phyloP scores from a whole-genome alignment of 2,113 vertebrate species.

The Crotophaga sulcirostris region DNA sequence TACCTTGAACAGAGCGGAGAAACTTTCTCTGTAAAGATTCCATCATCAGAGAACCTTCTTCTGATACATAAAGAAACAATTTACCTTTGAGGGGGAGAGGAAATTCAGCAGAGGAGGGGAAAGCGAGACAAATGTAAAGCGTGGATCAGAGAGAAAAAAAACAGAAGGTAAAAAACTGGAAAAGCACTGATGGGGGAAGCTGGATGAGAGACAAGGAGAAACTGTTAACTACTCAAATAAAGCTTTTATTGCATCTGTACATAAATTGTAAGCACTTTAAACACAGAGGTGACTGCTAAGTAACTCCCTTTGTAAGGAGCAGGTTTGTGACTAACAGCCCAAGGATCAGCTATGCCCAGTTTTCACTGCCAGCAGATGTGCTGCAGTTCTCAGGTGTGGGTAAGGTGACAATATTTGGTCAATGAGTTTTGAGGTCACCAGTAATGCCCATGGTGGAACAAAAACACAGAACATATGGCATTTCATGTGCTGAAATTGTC shows the following conservation, averaged over 20 bases:
- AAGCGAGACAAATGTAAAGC: neutral
- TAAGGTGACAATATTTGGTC: neutral
- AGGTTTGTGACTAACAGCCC: neutral
- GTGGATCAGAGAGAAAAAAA: neutral
- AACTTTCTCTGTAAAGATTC: neutral
- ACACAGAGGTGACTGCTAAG: neutral
- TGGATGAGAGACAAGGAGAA: neutral
- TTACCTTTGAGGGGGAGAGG: neutral
- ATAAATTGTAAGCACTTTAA: constrained; percentile 4
- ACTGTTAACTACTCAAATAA: constrained; percentile 3
- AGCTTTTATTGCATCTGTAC: neutral
- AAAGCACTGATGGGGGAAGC: neutral
- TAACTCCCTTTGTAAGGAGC: neutral
- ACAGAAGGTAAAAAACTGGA: neutral
- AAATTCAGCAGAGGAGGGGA: neutral
- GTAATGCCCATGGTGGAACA: neutral
- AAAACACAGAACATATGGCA: constrained; percentile 27
- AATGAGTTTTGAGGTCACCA: constrained; percentile 8
- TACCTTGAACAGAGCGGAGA: neutral
- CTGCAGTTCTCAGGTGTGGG: neutral
- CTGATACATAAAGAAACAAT: neutral
- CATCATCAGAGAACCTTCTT: neutral
- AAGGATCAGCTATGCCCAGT: neutral
- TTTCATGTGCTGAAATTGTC: constrained; percentile 10
- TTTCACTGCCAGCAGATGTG: neutral